These are phyloP conservation scores for Procambarus clarkii DNA, from an alignment of 1,140 invertebrate species.

Conservation along the genomic window DNA sequence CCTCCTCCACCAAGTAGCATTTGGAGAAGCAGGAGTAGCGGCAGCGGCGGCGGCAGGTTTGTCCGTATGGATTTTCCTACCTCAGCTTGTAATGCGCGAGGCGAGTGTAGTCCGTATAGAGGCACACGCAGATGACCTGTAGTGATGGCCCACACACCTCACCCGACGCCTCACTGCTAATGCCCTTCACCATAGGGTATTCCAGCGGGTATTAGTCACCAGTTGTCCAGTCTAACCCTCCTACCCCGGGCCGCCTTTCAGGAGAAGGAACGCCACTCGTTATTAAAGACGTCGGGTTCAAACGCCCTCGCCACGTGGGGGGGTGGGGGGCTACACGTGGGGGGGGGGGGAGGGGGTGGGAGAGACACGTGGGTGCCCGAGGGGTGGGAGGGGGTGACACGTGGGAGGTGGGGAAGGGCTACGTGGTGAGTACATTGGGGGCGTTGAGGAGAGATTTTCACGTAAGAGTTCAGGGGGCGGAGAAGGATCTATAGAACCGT, in stretches of 20 bases:
- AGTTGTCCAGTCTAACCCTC: neutral
- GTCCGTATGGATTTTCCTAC: constrained; percentile 10
- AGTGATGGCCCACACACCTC: neutral
- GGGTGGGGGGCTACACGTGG: neutral
- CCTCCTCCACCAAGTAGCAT: too few species aligned
- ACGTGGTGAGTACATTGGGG: too few species aligned
- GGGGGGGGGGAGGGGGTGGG: neutral
- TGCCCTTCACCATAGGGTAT: neutral
- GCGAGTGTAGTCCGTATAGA: neutral
- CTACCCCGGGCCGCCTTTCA: neutral
- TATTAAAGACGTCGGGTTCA: neutral
- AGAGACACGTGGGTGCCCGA: too few species aligned
- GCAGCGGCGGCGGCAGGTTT: neutral
- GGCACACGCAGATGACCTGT: constrained; percentile 2
- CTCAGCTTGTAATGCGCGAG: neutral
- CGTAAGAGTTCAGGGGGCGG: too few species aligned
- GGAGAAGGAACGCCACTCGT: neutral
- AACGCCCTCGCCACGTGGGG: neutral
- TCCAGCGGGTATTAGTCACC: neutral
- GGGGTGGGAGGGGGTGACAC: too few species aligned
- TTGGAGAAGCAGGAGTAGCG: neutral
- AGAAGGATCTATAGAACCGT: too few species aligned
- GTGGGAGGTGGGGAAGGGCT: too few species aligned
- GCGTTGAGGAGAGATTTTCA: too few species aligned
- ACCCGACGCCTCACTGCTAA: neutral